Evolutionary conservation across 2,113 vertebrate genomes (phyloP).

Genomic region (Callionymus lyra): DNA sequence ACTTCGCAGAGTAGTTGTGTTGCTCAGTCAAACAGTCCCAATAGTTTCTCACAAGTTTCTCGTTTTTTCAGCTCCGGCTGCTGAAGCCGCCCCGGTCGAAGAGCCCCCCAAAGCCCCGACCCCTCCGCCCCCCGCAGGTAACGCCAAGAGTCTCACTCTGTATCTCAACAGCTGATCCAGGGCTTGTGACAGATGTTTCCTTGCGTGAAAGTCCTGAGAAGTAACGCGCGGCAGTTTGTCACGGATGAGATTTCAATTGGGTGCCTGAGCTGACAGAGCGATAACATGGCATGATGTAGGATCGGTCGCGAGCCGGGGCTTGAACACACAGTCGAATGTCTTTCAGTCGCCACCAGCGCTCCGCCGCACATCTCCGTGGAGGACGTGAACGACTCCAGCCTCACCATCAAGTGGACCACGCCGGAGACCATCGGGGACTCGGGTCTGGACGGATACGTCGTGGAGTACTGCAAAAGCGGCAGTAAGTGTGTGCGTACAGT

Average conservation of each 20-base stretch:
- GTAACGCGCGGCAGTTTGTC: not conserved
- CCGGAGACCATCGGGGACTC: slow-evolving; percentile 66
- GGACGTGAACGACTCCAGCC: slow-evolving; percentile 72
- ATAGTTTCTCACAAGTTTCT: slow-evolving; percentile 12
- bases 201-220: not conserved
- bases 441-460: slow-evolving; percentile 74
- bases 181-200: not conserved
- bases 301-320: not conserved
- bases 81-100: slow-evolving; percentile 48
- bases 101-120: slow-evolving; percentile 55
- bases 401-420: slow-evolving; percentile 77
- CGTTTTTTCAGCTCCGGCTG: slow-evolving; percentile 34
- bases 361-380: slow-evolving; percentile 73
- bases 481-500: slow-evolving; percentile 59
- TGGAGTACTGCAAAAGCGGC: slow-evolving; percentile 83
- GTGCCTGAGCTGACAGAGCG: not conserved
- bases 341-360: slow-evolving; percentile 70
- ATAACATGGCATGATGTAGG: not conserved
- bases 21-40: slow-evolving; percentile 4
- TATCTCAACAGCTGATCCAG: not conserved
- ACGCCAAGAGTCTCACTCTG: slow-evolving; percentile 1
- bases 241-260: not conserved
- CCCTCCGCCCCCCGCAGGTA: slow-evolving; percentile 62
- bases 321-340: not conserved
- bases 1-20: too few relatives aligned